Base-by-base conservation (phyloP, 2,888 invertebrate genomes). In the Bembecia ichneumoniformis region DNA sequence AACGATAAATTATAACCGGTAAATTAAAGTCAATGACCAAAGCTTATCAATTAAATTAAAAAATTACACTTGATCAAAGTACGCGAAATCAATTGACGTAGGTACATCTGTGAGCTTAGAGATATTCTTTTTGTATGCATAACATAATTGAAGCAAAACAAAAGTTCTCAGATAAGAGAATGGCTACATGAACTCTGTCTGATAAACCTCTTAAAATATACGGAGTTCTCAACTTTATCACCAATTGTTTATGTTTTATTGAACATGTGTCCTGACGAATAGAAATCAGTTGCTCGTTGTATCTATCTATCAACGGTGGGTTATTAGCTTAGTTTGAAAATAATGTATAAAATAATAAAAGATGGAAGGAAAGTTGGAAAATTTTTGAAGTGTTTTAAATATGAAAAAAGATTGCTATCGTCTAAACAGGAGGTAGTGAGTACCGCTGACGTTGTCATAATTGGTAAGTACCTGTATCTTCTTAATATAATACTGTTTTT, bases 401-500 rank as follows among this genome's bases (percentile, higher is more conserved):
- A 64, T 52, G 63, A 58, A 40, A 71, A 63, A 48, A 64, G 76
- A 51, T 59, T 55, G 35, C 58, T 74, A 15, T 56, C 77, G 3
- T 67, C 67, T 0, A 67, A 71, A 15, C 59, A 68, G 36, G 82
- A 84, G 46, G 64, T 84, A 2, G 78, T 77, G 40, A 62, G 79
- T 36, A 88, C 90, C 43, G 93, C 94, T 14, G 94, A 95, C 81
- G 94, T 94, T 56, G 93, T 95, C 50, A 88, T 95, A 58, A 90
- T 95, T 58, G 93, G 93, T 91, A 74, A 84, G 82, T 80, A 50
- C 43, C 46, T 13, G 5, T 5, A 7, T n/a, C 14, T 11, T 10
- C 13, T 5, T 44, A 9, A 44, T 54, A 35, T 45, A 51, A 20
- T 35, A 40, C 14, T 20, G 43, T 28, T 28, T 28, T 28, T 28